Evolutionary conservation across 2,797 vertebrate genomes (phyloP), one percentile per base, ranked within the genome.

Genomic region (Alcedo quadribrachys): DNA sequence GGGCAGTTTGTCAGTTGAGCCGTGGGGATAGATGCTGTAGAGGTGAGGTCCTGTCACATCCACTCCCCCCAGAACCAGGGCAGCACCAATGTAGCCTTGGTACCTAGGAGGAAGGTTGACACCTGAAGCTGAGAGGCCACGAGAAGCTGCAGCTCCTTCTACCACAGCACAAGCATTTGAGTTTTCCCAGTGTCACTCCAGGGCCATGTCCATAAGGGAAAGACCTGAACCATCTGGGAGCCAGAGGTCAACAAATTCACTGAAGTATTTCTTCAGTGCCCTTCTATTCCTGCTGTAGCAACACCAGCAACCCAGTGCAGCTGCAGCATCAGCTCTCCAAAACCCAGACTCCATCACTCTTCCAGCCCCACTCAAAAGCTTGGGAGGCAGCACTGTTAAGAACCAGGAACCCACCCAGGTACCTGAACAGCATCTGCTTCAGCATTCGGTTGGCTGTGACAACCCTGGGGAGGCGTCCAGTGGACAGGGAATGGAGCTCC

Each of bases 391-490:
- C 32, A 20, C 1, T 7, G 10, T 7, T 20, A 81, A 37, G 3
- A 25, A 46, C 15, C 7, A 63, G 73, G 40, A 63, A 53, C 3
- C 1, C 7, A 1, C 9, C 12, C 2, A 1, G 35, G 79, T 95
- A 99, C 99, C 99, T 99, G 97, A 99, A 99, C 24, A 99, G 98
- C 99, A 99, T 99, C 88, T 99, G 99, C 93, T 99, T 99, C 15
- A 99, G 98, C 99, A 99, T 99, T 75, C 98, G 98, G 92, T 99
- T 99, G 61, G 99, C 99, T 0, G 99, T 99, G 90, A 98, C 98
- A 9, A 99, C 99, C 4, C 99, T 98, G 2, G 99, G 98, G 73
- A 98, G 97, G n/a, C 99, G 98, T 22, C 99, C 98, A 0, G 99
- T 99, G 37, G 99, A 99, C 6, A 99, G 98, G 0, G 98, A 95